Evolutionary conservation across 2,797 vertebrate genomes (phyloP).

Genomic region (Amblyopsis hoosieri): DNA sequence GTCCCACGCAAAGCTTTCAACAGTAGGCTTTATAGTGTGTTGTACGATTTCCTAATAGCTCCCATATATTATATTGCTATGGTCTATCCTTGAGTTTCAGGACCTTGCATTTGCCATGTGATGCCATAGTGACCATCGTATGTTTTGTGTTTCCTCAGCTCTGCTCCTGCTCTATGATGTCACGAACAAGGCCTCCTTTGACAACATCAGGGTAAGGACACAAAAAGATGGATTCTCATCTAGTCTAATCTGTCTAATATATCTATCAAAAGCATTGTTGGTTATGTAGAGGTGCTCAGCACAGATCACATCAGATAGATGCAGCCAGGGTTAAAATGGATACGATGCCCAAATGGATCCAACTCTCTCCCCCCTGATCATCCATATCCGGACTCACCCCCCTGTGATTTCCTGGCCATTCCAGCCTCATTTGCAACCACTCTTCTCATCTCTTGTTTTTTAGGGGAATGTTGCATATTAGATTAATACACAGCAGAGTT

Average conservation of each 20-base stretch:
- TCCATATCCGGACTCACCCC: conserved; percentile 11
- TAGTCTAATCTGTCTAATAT: background rate
- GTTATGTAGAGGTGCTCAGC: too few species aligned
- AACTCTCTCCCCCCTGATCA: conserved; percentile 26
- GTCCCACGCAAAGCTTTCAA: background rate
- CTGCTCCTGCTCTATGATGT: conserved; percentile 92
- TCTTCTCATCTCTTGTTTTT: conserved; percentile 1
- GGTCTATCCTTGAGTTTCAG: background rate
- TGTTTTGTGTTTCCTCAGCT: conserved; percentile 72
- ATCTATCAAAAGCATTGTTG: background rate
- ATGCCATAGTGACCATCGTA: background rate
- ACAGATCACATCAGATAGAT: conserved; percentile 10
- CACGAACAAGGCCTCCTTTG: conserved; percentile 91
- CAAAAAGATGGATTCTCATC: background rate
- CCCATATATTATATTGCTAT: background rate
- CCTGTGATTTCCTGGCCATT: conserved; percentile 29
- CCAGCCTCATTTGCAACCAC: conserved; percentile 22
- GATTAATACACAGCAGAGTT: conserved; percentile 26
- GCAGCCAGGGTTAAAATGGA: background rate
- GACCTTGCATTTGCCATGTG: too few species aligned
- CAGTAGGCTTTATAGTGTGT: too few species aligned
- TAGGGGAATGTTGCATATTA: conserved; percentile 32
- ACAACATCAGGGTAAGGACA: conserved; percentile 88
- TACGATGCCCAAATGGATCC: conserved; percentile 18
- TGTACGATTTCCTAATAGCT: too few species aligned